Conservation (phyloP, 2,797 vertebrate genomes). For the Epinephelus malabaricus region DNA sequence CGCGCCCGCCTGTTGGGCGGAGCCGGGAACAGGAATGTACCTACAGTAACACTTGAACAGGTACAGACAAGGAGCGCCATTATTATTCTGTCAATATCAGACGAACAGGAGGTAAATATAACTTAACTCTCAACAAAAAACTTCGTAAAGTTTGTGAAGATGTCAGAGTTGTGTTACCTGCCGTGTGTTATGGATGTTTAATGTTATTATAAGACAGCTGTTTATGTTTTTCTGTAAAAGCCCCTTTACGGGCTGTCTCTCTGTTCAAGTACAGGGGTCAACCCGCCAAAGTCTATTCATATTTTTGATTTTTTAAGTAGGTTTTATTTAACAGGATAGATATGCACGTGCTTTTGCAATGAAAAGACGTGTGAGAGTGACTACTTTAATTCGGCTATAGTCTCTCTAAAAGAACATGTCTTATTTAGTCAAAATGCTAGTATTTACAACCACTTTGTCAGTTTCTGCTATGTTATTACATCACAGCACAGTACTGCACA, state of each 20-base stretch:
- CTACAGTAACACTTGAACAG: constrained; percentile 34
- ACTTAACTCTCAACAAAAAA: not conserved
- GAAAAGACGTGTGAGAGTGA: accelerated
- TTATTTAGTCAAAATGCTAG: not conserved
- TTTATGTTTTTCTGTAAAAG: not conserved
- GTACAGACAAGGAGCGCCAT: constrained; percentile 32
- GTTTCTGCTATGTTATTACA: not conserved
- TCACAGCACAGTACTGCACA: not conserved
- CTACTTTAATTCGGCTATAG: not conserved
- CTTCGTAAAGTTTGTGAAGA: not conserved
- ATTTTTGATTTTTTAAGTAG: not conserved
- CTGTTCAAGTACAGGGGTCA: not conserved
- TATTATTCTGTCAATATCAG: not conserved
- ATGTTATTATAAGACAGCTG: not conserved
- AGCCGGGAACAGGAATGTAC: not conserved
- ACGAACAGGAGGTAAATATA: constrained; percentile 35
- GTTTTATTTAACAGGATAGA: accelerated
- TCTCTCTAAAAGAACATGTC: accelerated
- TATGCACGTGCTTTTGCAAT: not conserved
- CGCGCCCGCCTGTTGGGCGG: constrained; percentile 41
- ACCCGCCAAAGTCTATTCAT: not conserved
- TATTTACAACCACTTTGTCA: not conserved
- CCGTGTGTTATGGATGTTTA: not conserved
- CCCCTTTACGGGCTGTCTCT: not conserved
- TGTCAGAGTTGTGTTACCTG: not conserved